phyloP scores from a whole-genome alignment of 2,888 invertebrate species.

The Phymatocera aterrima region DNA sequence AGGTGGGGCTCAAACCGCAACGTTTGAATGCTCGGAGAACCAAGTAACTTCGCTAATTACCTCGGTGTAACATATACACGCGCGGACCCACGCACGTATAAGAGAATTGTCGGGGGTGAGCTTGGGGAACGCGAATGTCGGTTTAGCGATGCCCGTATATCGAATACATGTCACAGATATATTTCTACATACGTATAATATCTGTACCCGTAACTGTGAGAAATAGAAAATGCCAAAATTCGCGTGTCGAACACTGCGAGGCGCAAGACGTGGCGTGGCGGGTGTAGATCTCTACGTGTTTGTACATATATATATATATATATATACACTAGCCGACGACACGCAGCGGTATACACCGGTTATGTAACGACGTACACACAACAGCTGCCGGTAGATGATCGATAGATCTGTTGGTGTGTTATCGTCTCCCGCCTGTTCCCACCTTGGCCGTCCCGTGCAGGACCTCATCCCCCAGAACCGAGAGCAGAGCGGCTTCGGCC shows the following conservation, averaged over 20 bases:
- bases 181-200: no score
- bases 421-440: constrained; percentile 61
- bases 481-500: constrained; percentile 55
- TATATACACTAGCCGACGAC: not conserved
- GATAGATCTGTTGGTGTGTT: constrained; percentile 66
- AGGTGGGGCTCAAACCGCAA: constrained; percentile 17
- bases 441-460: constrained; percentile 52
- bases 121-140: not conserved
- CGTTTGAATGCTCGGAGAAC: constrained; percentile 43
- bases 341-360: not conserved
- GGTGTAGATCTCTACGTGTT: not conserved
- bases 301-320: not conserved
- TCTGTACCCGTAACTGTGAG: no score
- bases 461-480: constrained; percentile 38
- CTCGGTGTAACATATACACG: constrained; percentile 1
- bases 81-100: not conserved
- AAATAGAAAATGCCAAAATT: no score
- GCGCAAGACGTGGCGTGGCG: not conserved
- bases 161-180: no score
- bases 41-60: constrained; percentile 43
- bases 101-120: no score
- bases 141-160: no score
- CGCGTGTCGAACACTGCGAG: no score
- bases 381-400: constrained; percentile 62
- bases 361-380: constrained; percentile 46